A percentile compares a stretch with the other conserved stretches of the same genome.
These are phyloP conservation scores for Dynastes grantii DNA, from an alignment of 2,888 invertebrate genomes.

Conservation along the genomic window DNA sequence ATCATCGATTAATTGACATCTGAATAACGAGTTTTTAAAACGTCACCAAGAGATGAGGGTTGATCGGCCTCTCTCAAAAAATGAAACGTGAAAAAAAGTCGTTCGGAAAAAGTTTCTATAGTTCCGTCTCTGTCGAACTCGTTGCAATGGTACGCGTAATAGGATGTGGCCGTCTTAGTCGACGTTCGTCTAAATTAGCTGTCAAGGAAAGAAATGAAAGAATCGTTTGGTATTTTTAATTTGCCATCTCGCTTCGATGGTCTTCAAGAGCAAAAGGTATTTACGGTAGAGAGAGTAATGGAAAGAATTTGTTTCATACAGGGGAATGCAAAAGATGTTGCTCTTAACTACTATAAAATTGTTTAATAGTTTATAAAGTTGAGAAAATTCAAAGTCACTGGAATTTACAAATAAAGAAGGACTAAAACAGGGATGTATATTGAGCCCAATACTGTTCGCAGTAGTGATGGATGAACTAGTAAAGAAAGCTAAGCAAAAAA, in stretches of 20 bases:
- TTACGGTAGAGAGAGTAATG: slow-evolving; percentile 3
- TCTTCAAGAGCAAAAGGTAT: slow-evolving; percentile 5
- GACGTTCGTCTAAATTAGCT: slow-evolving; percentile 56
- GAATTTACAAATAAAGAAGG: no score
- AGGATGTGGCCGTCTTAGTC: slow-evolving; percentile 31
- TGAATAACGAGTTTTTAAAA: slow-evolving; percentile 62
- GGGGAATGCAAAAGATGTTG: not conserved
- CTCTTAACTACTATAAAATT: not conserved
- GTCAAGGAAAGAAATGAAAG: slow-evolving; percentile 53
- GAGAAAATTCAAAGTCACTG: no score
- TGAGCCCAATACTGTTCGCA: no score
- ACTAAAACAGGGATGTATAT: no score
- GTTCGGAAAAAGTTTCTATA: slow-evolving; percentile 21
- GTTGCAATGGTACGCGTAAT: not conserved
- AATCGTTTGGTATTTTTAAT: slow-evolving; percentile 52
- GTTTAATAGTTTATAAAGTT: no score
- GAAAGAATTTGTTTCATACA: slow-evolving; percentile 5
- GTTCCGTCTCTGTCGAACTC: not conserved
- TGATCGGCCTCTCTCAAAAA: slow-evolving; percentile 51
- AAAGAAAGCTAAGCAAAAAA: no score
- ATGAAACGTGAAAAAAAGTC: slow-evolving; percentile 54
- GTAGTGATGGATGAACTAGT: no score
- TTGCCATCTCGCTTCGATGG: slow-evolving; percentile 48
- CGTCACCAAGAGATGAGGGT: slow-evolving; percentile 58
- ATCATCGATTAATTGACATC: slow-evolving; percentile 62